phyloP scores from a whole-genome alignment of 1,140 invertebrate genomes.

The Pogonomyrmex barbatus region DNA sequence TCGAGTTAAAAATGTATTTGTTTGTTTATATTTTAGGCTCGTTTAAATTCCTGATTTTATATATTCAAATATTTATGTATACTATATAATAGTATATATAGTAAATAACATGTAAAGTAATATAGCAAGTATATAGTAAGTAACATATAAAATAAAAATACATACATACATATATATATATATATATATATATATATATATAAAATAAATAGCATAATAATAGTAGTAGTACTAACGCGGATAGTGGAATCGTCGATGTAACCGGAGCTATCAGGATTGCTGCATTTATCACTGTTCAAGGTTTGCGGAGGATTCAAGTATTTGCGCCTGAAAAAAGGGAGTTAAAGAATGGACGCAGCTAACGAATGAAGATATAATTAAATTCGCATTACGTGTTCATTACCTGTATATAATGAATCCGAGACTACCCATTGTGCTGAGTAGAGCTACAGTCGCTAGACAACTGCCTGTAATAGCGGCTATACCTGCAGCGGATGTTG shows the following conservation, averaged over 20 bases:
- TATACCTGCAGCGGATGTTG: constrained; percentile 87
- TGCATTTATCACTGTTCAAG: constrained; percentile 91
- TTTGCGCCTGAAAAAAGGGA: constrained; percentile 85
- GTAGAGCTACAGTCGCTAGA: constrained; percentile 89
- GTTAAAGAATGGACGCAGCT: constrained; percentile 17
- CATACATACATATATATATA: too few relatives aligned
- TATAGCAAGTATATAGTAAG: too few relatives aligned
- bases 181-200: too few relatives aligned
- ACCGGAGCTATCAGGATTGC: constrained; percentile 94
- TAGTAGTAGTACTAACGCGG: constrained; percentile 88
- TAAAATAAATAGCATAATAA: too few relatives aligned
- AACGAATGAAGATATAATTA: constrained; percentile 19
- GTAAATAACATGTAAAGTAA: too few relatives aligned
- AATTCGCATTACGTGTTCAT: constrained; percentile 40
- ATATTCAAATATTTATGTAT: constrained; percentile 8
- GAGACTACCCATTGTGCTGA: constrained; percentile 89
- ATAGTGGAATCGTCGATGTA: constrained; percentile 96
- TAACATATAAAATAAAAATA: too few relatives aligned
- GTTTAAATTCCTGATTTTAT: neutral
- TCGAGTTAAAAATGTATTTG: neutral
- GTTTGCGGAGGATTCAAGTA: constrained; percentile 93
- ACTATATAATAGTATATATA: too few relatives aligned
- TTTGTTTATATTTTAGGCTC: neutral
- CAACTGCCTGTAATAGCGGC: constrained; percentile 91
- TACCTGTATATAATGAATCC: constrained; percentile 91